Conservation (phyloP, 2,797 vertebrate genomes). For the Enteromius paludinosus region DNA sequence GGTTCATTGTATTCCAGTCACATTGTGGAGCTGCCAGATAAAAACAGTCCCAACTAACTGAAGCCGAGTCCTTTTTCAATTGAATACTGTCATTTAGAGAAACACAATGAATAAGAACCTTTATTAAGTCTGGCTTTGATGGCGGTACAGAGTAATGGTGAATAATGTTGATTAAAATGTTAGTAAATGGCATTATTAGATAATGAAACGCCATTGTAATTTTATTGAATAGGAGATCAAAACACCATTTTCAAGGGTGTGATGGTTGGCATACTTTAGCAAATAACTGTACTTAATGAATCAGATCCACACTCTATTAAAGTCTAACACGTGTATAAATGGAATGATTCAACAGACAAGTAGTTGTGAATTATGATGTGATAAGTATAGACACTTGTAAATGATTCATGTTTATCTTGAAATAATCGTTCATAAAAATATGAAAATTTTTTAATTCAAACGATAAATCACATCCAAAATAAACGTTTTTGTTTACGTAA, state of each 20-base stretch:
- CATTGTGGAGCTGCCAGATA: slow-evolving; percentile 65
- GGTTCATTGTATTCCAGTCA: slow-evolving; percentile 51
- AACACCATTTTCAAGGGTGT: slow-evolving; percentile 18
- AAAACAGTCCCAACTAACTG: slow-evolving; percentile 50
- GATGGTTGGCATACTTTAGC: slow-evolving; percentile 14
- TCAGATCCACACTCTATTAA: slow-evolving; percentile 1
- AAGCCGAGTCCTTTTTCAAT: slow-evolving; percentile 54
- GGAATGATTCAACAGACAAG: background rate
- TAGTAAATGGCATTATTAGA: slow-evolving; percentile 30
- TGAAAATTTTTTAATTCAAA: too few species aligned
- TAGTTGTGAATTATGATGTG: background rate
- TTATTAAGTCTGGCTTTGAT: slow-evolving; percentile 58
- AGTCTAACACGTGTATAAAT: background rate
- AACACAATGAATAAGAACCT: slow-evolving; percentile 59
- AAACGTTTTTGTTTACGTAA: too few species aligned
- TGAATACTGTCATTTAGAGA: slow-evolving; percentile 56
- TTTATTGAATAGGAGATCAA: slow-evolving; percentile 28
- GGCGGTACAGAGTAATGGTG: slow-evolving; percentile 24
- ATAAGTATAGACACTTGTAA: background rate
- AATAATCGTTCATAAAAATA: background rate
- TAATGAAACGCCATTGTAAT: slow-evolving; percentile 34
- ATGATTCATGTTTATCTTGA: background rate
- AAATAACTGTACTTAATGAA: slow-evolving; percentile 46
- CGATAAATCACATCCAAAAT: too few species aligned
- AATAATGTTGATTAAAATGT: slow-evolving; percentile 48